Evolutionary conservation across 1,140 invertebrate species (phyloP).

Genomic region (Ridgeia piscesae): DNA sequence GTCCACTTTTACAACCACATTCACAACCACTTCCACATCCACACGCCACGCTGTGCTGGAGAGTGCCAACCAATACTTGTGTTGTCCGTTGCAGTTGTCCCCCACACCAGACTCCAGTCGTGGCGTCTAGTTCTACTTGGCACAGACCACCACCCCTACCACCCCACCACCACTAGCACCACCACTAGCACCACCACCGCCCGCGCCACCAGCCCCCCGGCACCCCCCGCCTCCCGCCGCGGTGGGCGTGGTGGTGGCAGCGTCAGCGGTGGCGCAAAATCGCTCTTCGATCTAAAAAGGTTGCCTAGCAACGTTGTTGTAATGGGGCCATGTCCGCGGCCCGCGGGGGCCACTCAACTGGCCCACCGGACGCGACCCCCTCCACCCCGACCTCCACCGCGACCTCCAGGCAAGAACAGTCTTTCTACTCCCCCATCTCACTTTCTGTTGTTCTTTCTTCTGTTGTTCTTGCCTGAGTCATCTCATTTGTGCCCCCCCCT

Average conservation of each 20-base stretch:
- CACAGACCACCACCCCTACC: conserved; percentile 47
- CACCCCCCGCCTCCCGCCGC: conserved; percentile 5
- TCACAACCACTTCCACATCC: too few species aligned
- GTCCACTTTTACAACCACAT: too few species aligned
- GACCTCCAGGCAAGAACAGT: not conserved
- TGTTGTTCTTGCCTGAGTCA: not conserved
- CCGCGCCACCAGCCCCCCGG: conserved; percentile 18
- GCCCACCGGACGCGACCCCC: not conserved
- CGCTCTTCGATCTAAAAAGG: not conserved
- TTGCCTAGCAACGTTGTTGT: not conserved
- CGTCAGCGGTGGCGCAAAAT: not conserved
- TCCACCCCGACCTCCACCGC: not conserved
- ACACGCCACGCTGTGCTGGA: too few species aligned
- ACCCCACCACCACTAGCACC: conserved; percentile 35
- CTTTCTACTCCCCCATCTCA: not conserved
- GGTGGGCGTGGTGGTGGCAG: not conserved
- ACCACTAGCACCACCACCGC: conserved; percentile 29
- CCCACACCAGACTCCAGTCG: conserved; percentile 44
- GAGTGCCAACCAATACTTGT: conserved; percentile 31
- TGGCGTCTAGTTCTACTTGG: conserved; percentile 55
- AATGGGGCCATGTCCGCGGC: not conserved
- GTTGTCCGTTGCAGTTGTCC: conserved; percentile 47
- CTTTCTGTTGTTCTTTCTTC: not conserved
- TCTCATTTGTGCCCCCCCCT: not conserved
- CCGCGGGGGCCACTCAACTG: not conserved